These are phyloP conservation scores for Lysandra bellargus DNA, from an alignment of 2,888 invertebrate species.

Conservation along the genomic window DNA sequence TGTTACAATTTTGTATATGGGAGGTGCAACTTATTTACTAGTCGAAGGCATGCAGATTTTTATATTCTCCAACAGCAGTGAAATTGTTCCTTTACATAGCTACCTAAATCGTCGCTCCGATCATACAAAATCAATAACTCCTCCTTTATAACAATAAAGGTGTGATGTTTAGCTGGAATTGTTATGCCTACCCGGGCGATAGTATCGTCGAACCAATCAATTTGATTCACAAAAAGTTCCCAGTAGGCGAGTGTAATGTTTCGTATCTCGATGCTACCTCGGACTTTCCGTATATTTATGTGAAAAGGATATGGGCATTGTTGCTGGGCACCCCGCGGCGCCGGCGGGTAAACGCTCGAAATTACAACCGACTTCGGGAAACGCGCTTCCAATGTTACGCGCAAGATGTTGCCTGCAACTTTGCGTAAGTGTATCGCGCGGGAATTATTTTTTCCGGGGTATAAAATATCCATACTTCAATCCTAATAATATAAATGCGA, in stretches of 20 bases:
- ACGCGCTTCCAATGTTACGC: conserved; percentile 78
- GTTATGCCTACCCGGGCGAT: conserved; percentile 58
- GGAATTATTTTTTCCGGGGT: not conserved
- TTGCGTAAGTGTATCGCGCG: not conserved
- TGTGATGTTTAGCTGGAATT: conserved; percentile 10
- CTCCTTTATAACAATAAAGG: not conserved
- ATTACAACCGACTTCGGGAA: conserved; percentile 70
- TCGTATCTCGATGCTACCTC: conserved; percentile 72
- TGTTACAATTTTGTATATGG: no score
- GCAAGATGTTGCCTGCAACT: conserved; percentile 48
- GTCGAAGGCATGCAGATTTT: not conserved
- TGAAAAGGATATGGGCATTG: conserved; percentile 80
- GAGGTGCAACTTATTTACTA: not conserved
- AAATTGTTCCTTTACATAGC: not conserved
- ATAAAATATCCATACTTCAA: no score
- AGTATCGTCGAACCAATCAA: conserved; percentile 78
- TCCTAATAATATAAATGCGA: no score
- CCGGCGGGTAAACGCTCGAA: conserved; percentile 76
- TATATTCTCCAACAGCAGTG: not conserved
- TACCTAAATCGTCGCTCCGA: not conserved
- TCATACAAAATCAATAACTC: not conserved
- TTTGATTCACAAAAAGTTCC: conserved; percentile 80
- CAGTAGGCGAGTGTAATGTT: conserved; percentile 69
- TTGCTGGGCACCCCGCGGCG: conserved; percentile 73
- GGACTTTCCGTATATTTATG: conserved; percentile 79